These are phyloP conservation scores for Clarias gariepinus DNA, from an alignment of 2,113 vertebrate species.

Conservation along the genomic window DNA sequence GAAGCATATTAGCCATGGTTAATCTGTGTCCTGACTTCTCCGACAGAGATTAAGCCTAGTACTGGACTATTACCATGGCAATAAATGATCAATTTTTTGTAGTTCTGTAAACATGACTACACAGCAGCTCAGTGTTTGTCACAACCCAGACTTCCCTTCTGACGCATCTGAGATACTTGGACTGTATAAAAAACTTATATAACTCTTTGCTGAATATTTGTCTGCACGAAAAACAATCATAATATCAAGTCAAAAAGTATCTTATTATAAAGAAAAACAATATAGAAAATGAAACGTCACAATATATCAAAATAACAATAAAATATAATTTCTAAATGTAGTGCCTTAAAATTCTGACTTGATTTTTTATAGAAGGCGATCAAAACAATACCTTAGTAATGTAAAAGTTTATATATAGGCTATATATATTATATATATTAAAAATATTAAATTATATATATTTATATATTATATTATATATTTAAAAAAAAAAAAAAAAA, in stretches of 20 bases:
- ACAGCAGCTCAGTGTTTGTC: neutral
- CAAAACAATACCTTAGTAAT: neutral
- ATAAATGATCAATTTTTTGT: neutral
- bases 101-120: neutral
- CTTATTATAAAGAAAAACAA: neutral
- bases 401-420: neutral
- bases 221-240: neutral
- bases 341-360: neutral
- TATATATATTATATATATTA: no score
- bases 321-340: neutral
- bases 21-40: neutral
- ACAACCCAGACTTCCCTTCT: neutral
- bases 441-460: no score
- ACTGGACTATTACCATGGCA: neutral
- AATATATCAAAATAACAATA: neutral
- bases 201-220: neutral
- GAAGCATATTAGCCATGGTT: conserved; percentile 21
- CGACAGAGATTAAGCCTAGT: conserved; percentile 19
- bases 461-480: no score
- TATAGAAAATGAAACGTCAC: neutral
- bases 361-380: neutral
- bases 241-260: neutral
- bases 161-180: neutral
- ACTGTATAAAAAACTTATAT: neutral
- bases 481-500: no score